A percentile compares a stretch with the other conserved stretches of the same genome.
Conservation (phyloP, 2,113 vertebrate species). For the Paramisgurnus dabryanus region DNA sequence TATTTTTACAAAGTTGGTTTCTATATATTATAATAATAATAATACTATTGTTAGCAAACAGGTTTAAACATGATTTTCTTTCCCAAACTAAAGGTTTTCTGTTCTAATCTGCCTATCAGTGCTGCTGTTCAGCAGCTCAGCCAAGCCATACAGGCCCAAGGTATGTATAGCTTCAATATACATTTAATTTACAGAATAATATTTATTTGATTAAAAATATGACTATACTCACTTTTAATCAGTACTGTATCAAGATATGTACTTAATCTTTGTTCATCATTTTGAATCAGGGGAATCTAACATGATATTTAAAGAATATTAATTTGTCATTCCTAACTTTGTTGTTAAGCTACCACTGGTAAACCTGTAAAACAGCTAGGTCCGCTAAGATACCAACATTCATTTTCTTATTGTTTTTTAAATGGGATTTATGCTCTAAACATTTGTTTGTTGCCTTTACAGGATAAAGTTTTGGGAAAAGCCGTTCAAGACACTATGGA, state of each 20-base stretch:
- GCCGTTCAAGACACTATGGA: constrained; percentile 61
- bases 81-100: constrained; percentile 60
- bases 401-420: too few species aligned
- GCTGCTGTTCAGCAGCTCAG: constrained; percentile 60
- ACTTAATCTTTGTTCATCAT: neutral
- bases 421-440: neutral
- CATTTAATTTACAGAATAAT: constrained; percentile 4
- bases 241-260: constrained; percentile 11
- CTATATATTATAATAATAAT: neutral
- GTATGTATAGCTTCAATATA: constrained; percentile 61
- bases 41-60: neutral
- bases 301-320: neutral
- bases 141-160: constrained; percentile 64
- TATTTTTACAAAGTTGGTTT: neutral
- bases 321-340: neutral
- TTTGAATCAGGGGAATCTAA: neutral
- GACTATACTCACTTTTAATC: constrained; percentile 16
- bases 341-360: too few species aligned
- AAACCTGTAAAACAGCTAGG: too few species aligned
- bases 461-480: constrained; percentile 61
- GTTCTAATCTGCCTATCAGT: constrained; percentile 58
- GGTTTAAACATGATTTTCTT: constrained; percentile 24
- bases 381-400: too few species aligned
- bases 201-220: constrained; percentile 9
- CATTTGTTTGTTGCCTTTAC: constrained; percentile 39